Conservation (phyloP, 2,113 vertebrate genomes). For the Toxotes chatareus region DNA sequence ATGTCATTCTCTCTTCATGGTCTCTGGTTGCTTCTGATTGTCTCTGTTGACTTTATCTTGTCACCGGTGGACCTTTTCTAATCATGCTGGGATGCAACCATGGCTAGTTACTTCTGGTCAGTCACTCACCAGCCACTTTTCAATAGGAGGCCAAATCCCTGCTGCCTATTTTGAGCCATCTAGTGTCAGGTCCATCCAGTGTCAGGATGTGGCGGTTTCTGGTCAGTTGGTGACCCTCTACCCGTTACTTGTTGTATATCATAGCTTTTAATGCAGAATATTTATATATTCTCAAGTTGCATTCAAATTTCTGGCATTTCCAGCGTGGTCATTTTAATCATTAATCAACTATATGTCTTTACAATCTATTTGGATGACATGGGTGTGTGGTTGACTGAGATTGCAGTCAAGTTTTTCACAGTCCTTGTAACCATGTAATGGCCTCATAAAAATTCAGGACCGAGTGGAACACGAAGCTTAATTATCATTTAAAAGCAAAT, state of each 20-base stretch:
- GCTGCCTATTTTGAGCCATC: too few species aligned
- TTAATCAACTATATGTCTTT: neutral
- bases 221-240: neutral
- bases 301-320: neutral
- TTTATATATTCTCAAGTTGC: neutral
- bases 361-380: neutral
- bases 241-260: neutral
- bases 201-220: neutral
- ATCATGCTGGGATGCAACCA: neutral
- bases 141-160: too few species aligned
- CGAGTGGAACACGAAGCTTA: too few species aligned
- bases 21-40: neutral
- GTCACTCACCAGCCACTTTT: neutral
- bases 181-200: too few species aligned
- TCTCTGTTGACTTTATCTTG: too few species aligned
- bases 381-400: slow-evolving; percentile 8
- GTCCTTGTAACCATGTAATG: neutral
- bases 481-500: neutral
- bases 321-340: neutral
- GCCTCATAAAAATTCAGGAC: slow-evolving; percentile 5
- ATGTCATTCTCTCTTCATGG: neutral
- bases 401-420: neutral
- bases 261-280: too few species aligned
- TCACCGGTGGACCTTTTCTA: neutral
- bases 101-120: neutral